These are phyloP conservation scores for Drosophila tripunctata DNA, from an alignment of 2,888 invertebrate genomes.

Conservation along the genomic window DNA sequence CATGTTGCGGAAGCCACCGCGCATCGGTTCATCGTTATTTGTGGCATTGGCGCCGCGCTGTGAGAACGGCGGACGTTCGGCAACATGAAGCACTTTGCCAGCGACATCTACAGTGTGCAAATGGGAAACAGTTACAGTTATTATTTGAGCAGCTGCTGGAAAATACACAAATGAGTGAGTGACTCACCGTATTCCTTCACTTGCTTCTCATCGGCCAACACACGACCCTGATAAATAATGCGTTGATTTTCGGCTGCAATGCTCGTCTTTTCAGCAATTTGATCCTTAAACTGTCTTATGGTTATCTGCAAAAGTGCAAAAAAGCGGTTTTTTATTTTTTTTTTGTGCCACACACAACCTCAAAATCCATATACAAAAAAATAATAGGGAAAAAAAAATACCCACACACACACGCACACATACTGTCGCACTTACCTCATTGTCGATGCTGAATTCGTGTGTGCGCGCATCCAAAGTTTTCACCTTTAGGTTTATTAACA, in stretches of 20 bases:
- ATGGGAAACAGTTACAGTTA: background rate
- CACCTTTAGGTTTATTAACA: slow-evolving; percentile 91
- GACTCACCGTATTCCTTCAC: slow-evolving; percentile 92
- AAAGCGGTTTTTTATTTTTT: slow-evolving; percentile 11
- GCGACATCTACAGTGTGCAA: slow-evolving; percentile 88
- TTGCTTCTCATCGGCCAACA: slow-evolving; percentile 93
- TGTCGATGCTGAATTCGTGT: slow-evolving; percentile 91
- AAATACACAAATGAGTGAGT: too few species aligned
- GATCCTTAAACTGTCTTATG: slow-evolving; percentile 91
- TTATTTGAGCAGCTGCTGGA: background rate
- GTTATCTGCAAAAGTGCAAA: slow-evolving; percentile 87
- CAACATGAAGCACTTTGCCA: slow-evolving; percentile 96
- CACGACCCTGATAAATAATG: slow-evolving; percentile 97
- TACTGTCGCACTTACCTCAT: slow-evolving; percentile 89
- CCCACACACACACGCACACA: slow-evolving; percentile 6
- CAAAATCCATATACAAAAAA: slow-evolving; percentile 28
- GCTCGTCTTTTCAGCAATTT: slow-evolving; percentile 90
- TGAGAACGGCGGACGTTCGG: slow-evolving; percentile 93
- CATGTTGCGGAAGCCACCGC: slow-evolving; percentile 84
- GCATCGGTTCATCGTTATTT: slow-evolving; percentile 65
- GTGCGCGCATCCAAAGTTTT: slow-evolving; percentile 95
- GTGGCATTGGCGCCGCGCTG: slow-evolving; percentile 75
- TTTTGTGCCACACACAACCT: slow-evolving; percentile 42
- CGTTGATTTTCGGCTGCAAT: slow-evolving; percentile 93
- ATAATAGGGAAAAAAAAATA: slow-evolving; percentile 13